Base-by-base conservation (phyloP, 2,888 invertebrate genomes). In the Apamea sordens region DNA sequence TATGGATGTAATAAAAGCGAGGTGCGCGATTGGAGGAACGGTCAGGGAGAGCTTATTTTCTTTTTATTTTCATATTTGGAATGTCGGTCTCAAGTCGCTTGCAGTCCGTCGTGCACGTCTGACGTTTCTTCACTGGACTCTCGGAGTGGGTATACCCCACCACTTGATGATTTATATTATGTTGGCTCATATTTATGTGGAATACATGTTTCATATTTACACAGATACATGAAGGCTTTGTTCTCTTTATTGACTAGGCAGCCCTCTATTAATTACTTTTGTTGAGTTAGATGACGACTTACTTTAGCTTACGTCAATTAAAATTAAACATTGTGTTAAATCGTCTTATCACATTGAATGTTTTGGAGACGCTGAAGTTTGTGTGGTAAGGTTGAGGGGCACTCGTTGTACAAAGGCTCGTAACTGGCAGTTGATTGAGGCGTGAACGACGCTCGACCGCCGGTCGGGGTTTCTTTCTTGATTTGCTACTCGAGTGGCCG, bases 1-100 rank as follows among this genome's bases (percentile, higher is more conserved):
- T 98, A 98, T 98, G 98, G 98, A 98, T 98, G 98, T 98, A 98
- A 98, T 98, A 98, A 97, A 97, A 97, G 96, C 96, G 97, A 96
- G 97, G 97, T 96, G 95, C 97, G 97, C 97, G 97, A 98, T 98
- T 98, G 98, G 98, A 97, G 96, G 97, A 97, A 89, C 94, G 94
- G 95, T 93, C 95, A 95, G 94, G 93, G 95, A 93, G 95, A 95
- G 96, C 95, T 96, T 97, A 97, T 97, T 97, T 97, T 96, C 97
- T 97, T 96, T 96, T 96, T 97, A 97, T 97, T 97, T 96, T 97
- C 96, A 97, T 97, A 97, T 96, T 94, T 95, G 95, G 93, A 94
- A 94, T 94, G 94, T 95, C 92, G 94, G 93, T 94, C 95, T 95
- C 90, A 94, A 95, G 95, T 93, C 92, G 92, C 91, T 92, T 93